Evolutionary conservation across 2,113 vertebrate species (phyloP).

Genomic region (Crotalus helleri): DNA sequence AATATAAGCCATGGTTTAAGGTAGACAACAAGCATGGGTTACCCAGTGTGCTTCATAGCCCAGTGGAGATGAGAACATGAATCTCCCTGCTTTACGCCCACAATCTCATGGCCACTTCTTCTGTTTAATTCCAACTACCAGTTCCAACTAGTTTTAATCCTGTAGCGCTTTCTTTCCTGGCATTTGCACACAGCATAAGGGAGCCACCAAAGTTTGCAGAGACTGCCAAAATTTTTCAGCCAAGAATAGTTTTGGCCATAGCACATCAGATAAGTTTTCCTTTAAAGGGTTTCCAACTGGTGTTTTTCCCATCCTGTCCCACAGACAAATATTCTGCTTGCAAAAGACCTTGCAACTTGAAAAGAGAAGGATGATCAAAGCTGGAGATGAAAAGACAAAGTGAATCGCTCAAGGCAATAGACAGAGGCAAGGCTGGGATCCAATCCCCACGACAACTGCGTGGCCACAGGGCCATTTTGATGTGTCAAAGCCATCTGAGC

Average conservation of each 20-base stretch:
- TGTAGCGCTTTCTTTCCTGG: background rate
- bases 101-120: background rate
- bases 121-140: background rate
- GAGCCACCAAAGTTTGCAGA: background rate
- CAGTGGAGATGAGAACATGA: background rate
- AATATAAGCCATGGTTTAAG: background rate
- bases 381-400: background rate
- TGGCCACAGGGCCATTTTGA: background rate
- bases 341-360: background rate
- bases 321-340: background rate
- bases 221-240: background rate
- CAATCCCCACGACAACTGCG: background rate
- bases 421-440: background rate
- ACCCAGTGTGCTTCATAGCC: background rate
- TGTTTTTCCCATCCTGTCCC: background rate
- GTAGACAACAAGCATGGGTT: background rate
- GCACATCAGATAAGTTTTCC: background rate
- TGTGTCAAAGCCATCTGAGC: background rate
- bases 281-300: background rate
- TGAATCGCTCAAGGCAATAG: background rate
- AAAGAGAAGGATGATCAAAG: slow-evolving; percentile 5
- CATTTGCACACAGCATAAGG: background rate
- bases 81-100: background rate
- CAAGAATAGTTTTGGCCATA: background rate
- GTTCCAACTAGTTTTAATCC: background rate